These are phyloP conservation scores for Melitaea cinxia DNA, from an alignment of 1,140 invertebrate genomes.

Conservation along the genomic window DNA sequence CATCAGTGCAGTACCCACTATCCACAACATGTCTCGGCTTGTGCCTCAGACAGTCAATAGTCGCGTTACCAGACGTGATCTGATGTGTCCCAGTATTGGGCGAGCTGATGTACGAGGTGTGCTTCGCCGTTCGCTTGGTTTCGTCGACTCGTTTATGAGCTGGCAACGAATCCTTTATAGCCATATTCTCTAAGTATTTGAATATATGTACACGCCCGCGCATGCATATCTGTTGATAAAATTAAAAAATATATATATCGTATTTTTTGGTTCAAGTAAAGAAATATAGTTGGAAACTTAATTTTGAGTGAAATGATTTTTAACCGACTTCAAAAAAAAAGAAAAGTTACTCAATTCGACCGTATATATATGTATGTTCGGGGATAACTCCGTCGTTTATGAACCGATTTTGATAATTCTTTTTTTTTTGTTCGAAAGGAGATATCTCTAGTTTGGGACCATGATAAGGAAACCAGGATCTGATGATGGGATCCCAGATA, in stretches of 20 bases:
- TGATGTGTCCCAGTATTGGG: constrained; percentile 60
- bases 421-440: no score
- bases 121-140: constrained; percentile 72
- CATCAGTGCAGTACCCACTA: constrained; percentile 94
- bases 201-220: constrained; percentile 96
- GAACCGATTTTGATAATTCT: no score
- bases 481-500: no score
- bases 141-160: constrained; percentile 80
- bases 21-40: constrained; percentile 90
- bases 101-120: constrained; percentile 72
- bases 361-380: no score
- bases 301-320: no score
- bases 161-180: constrained; percentile 85
- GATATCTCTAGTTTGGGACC: no score
- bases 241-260: neutral
- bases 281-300: no score
- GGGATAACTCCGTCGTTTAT: no score
- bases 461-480: no score
- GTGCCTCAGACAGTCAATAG: constrained; percentile 79
- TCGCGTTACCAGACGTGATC: constrained; percentile 80
- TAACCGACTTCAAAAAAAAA: no score
- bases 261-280: no score
- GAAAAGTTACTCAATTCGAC: no score
- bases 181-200: constrained; percentile 95
- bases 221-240: constrained; percentile 89